Evolutionary conservation across 2,888 invertebrate species (phyloP).

Genomic region (Leptopilina syphax): DNA sequence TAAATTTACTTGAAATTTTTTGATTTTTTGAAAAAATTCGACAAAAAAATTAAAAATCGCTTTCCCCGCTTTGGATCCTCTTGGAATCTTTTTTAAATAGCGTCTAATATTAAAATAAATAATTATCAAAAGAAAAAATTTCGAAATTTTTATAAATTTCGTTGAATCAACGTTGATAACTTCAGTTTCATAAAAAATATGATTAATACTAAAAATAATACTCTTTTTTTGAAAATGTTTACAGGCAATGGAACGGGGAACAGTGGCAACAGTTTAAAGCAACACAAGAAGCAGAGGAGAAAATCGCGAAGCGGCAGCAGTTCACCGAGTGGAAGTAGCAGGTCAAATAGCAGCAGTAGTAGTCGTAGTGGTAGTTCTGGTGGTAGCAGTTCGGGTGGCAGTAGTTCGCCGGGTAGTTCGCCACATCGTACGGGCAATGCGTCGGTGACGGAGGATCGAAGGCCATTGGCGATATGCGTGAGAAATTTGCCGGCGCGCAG

Average conservation of each 20-base stretch:
- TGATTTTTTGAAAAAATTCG: too few relatives aligned
- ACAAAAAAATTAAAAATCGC: too few relatives aligned
- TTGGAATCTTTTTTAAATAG: too few relatives aligned
- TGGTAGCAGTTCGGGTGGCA: slow-evolving; percentile 78
- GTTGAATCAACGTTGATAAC: too few relatives aligned
- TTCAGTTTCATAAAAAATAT: too few relatives aligned
- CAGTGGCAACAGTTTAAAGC: slow-evolving; percentile 75
- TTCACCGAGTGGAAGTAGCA: slow-evolving; percentile 77
- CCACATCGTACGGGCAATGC: slow-evolving; percentile 77
- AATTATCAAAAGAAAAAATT: too few relatives aligned
- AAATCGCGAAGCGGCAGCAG: slow-evolving; percentile 74
- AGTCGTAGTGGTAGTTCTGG: slow-evolving; percentile 78
- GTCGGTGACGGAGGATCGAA: slow-evolving; percentile 83
- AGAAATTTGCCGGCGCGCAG: slow-evolving; percentile 93
- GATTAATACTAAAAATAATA: too few relatives aligned
- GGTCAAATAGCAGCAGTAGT: slow-evolving; percentile 77
- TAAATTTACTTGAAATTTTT: too few relatives aligned
- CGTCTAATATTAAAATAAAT: too few relatives aligned
- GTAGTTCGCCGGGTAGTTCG: slow-evolving; percentile 80
- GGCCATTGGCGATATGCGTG: slow-evolving; percentile 93
- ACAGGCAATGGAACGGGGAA: slow-evolving; percentile 61
- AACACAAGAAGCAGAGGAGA: slow-evolving; percentile 75
- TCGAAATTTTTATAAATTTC: too few relatives aligned
- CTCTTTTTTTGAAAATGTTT: too few relatives aligned
- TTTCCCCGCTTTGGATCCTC: too few relatives aligned